Evolutionary conservation across 2,113 vertebrate genomes (phyloP).

Genomic region (Gavia stellata): DNA sequence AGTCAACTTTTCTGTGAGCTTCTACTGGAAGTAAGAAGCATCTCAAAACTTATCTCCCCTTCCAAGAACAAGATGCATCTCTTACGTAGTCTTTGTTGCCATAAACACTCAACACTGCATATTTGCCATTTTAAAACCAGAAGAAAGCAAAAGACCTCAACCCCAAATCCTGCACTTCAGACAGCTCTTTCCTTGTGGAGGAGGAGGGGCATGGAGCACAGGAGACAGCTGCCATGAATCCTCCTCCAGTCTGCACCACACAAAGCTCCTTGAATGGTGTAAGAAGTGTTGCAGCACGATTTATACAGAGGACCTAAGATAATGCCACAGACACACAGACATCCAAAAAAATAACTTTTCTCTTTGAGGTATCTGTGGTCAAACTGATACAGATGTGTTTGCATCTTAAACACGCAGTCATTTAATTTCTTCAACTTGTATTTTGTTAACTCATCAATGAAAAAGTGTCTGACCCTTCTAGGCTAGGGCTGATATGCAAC

Average conservation of each 20-base stretch:
- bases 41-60: neutral
- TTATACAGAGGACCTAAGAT: neutral
- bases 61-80: neutral
- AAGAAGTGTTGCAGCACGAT: neutral
- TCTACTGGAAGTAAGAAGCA: neutral
- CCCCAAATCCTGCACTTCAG: neutral
- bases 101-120: neutral
- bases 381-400: neutral
- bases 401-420: neutral
- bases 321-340: neutral
- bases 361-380: neutral
- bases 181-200: neutral
- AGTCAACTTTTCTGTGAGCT: neutral
- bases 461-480: neutral
- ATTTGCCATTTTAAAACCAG: neutral
- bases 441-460: neutral
- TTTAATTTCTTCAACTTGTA: neutral
- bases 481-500: neutral
- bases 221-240: neutral
- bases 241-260: neutral
- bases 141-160: neutral
- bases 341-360: neutral
- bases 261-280: neutral
- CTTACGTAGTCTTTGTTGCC: neutral
- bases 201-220: neutral